phyloP scores from a whole-genome alignment of 2,888 invertebrate species.

The Creontiades dilutus region DNA sequence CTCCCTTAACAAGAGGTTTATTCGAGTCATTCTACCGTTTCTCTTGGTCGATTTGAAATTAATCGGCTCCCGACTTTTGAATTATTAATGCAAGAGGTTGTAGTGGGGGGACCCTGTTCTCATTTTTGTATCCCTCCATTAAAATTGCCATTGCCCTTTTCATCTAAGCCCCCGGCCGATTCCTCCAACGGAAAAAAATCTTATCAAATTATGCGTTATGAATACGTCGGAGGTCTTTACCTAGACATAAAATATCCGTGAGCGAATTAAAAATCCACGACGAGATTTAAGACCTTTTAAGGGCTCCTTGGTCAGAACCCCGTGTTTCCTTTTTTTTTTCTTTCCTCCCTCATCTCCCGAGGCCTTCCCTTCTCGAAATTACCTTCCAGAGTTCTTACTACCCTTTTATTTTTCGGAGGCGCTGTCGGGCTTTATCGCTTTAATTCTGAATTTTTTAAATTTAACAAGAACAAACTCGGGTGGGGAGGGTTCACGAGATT shows the following conservation, averaged over 20 bases:
- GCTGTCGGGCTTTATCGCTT: constrained; percentile 49
- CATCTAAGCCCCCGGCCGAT: too few species aligned
- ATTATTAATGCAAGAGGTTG: too few species aligned
- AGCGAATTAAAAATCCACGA: constrained; percentile 50
- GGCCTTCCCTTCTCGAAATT: not conserved
- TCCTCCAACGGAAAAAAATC: not conserved
- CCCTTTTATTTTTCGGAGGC: not conserved
- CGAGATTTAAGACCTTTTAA: constrained; percentile 16
- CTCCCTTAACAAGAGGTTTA: too few species aligned
- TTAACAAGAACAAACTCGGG: constrained; percentile 23
- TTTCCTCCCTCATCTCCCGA: not conserved
- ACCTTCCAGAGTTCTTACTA: not conserved
- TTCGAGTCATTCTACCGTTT: too few species aligned
- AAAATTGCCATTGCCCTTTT: not conserved
- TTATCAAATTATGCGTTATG: constrained; percentile 62
- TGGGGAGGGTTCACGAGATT: constrained; percentile 14
- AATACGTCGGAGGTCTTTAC: constrained; percentile 9
- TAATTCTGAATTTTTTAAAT: constrained; percentile 50
- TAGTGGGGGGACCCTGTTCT: not conserved
- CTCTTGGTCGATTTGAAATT: too few species aligned
- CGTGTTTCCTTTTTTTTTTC: not conserved
- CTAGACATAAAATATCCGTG: constrained; percentile 6
- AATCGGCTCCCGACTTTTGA: too few species aligned
- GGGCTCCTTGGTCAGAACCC: constrained; percentile 10
- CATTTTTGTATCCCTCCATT: not conserved